phyloP scores from a whole-genome alignment of 1,140 invertebrate species.

The Hyles vespertilio region DNA sequence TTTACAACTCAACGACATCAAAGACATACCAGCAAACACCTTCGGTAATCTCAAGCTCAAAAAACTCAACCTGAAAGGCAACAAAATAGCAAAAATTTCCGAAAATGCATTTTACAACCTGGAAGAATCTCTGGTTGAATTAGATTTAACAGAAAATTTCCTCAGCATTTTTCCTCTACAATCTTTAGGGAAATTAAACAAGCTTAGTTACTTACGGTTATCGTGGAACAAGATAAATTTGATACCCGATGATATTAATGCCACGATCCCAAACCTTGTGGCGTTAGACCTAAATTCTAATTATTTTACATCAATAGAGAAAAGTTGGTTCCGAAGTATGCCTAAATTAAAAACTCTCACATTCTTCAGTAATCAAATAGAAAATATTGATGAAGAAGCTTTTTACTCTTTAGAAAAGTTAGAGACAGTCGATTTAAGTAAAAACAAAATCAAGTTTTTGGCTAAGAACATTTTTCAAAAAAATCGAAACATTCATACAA shows the following conservation, averaged over 20 bases:
- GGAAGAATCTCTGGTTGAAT: conserved; percentile 86
- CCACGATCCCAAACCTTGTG: conserved; percentile 81
- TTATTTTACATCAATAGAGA: conserved; percentile 84
- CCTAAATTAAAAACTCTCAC: conserved; percentile 87
- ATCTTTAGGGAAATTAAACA: conserved; percentile 84
- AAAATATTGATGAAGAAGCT: conserved; percentile 84
- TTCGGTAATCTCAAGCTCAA: conserved; percentile 88
- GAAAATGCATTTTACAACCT: conserved; percentile 90
- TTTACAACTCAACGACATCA: conserved; percentile 90
- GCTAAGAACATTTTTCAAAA: conserved; percentile 83
- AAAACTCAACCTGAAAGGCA: conserved; percentile 91
- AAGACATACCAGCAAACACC: conserved; percentile 86
- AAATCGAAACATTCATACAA: conserved; percentile 85
- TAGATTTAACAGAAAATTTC: conserved; percentile 91
- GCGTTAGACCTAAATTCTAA: conserved; percentile 92
- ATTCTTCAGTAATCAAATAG: conserved; percentile 89
- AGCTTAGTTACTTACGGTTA: conserved; percentile 83
- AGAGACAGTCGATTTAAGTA: conserved; percentile 90
- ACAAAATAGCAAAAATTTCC: conserved; percentile 86
- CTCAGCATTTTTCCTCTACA: conserved; percentile 88
- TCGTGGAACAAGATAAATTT: conserved; percentile 86
- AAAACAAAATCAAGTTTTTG: conserved; percentile 88
- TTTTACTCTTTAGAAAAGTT: conserved; percentile 84
- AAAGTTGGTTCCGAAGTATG: conserved; percentile 87
- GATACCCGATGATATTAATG: conserved; percentile 84